These are phyloP conservation scores for Rhopalosiphum padi DNA, from an alignment of 1,140 invertebrate species.

Conservation along the genomic window DNA sequence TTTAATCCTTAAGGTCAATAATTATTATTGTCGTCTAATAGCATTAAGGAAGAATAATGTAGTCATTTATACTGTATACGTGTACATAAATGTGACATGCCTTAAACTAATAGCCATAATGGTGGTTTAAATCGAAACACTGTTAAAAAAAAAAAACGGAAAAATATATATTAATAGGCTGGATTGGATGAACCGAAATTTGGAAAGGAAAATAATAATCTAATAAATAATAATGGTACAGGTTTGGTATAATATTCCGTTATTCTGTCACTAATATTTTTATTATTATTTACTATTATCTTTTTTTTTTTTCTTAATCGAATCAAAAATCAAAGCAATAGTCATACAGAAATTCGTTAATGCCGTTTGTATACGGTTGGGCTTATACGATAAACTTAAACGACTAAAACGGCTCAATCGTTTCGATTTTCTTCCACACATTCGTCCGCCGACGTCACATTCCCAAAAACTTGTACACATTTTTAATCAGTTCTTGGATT, in stretches of 20 bases:
- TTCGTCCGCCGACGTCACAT: neutral
- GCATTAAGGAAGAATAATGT: neutral
- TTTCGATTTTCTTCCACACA: neutral
- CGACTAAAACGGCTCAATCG: neutral
- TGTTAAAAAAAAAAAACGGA: neutral
- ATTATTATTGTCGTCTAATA: neutral
- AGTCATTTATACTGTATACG: neutral
- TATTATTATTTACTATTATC: neutral
- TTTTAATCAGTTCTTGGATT: neutral
- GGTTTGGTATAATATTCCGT: neutral
- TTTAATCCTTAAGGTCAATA: neutral
- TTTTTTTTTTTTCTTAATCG: neutral
- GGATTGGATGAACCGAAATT: neutral
- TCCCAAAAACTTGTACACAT: neutral
- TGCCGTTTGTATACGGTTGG: neutral
- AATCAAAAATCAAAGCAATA: too few species aligned
- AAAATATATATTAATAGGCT: neutral
- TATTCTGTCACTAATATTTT: neutral
- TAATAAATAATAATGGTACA: neutral
- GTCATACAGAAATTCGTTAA: too few species aligned
- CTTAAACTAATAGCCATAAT: neutral
- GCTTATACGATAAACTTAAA: neutral
- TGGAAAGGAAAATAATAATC: neutral
- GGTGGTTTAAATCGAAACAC: neutral
- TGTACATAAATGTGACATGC: neutral